Evolutionary conservation across 2,797 vertebrate genomes (phyloP).

Genomic region (Acipenser transmontanus): DNA sequence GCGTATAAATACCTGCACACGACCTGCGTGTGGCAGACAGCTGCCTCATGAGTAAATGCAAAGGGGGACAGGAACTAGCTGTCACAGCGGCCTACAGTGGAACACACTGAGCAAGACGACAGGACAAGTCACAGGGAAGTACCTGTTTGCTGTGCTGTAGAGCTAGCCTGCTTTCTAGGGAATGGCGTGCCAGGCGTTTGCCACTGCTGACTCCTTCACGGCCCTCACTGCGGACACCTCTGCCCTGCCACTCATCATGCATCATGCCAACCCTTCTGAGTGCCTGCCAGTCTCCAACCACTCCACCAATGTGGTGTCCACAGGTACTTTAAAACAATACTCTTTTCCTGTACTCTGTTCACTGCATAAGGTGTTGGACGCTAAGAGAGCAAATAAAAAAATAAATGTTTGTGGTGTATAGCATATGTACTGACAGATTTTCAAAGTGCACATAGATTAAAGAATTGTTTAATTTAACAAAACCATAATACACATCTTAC

Average conservation of each 20-base stretch:
- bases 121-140: neutral
- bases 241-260: constrained; percentile 88
- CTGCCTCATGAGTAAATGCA: constrained; percentile 60
- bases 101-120: neutral
- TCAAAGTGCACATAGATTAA: too few species aligned
- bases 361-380: too few species aligned
- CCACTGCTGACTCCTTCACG: constrained; percentile 75
- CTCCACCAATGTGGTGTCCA: constrained; percentile 81
- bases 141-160: neutral
- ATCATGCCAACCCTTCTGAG: constrained; percentile 75
- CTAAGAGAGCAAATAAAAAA: too few species aligned
- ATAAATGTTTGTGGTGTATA: too few species aligned
- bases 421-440: too few species aligned
- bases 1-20: constrained; percentile 91
- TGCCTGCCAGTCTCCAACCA: constrained; percentile 82
- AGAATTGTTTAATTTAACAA: too few species aligned
- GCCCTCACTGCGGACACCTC: constrained; percentile 76
- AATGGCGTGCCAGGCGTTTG: constrained; percentile 89
- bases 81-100: too few species aligned
- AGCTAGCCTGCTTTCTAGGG: constrained; percentile 22
- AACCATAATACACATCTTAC: too few species aligned
- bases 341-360: too few species aligned
- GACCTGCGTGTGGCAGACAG: constrained; percentile 47
- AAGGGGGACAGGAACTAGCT: constrained; percentile 24
- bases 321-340: constrained; percentile 61